A percentile compares a stretch with the other conserved stretches of the same genome.
Evolutionary conservation across 2,113 vertebrate genomes (phyloP).

Genomic region (Hippocampus comes): DNA sequence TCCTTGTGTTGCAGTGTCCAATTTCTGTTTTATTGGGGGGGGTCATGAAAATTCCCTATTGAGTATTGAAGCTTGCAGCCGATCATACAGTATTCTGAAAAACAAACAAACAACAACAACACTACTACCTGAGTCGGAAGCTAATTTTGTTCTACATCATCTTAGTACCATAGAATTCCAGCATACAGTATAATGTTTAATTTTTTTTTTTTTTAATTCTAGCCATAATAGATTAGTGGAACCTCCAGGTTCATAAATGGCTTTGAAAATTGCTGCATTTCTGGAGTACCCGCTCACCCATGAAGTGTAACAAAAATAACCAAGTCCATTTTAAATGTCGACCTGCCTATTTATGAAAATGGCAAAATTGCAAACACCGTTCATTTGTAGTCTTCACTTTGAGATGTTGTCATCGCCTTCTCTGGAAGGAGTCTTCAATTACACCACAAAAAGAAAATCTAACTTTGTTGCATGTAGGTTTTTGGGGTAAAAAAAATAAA

Average conservation of each 20-base stretch:
- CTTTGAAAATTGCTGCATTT: too few relatives aligned
- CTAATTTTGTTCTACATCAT: background rate
- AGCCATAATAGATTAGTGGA: background rate
- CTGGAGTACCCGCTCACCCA: too few relatives aligned
- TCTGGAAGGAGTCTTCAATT: too few relatives aligned
- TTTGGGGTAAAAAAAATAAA: too few relatives aligned
- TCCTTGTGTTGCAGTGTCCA: conserved; percentile 22
- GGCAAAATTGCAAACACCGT: too few relatives aligned
- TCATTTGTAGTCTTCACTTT: too few relatives aligned
- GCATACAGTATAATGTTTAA: background rate
- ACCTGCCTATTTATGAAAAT: too few relatives aligned
- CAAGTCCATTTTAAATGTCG: too few relatives aligned
- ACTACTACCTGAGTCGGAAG: background rate
- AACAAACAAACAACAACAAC: conserved; percentile 1
- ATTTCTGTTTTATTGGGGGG: conserved; percentile 14
- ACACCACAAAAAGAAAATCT: too few relatives aligned
- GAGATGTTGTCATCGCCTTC: too few relatives aligned
- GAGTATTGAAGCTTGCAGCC: background rate
- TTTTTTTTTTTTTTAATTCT: background rate
- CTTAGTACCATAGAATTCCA: background rate
- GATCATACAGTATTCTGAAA: background rate
- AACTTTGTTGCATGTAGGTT: too few relatives aligned
- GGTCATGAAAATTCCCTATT: background rate
- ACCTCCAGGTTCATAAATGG: background rate
- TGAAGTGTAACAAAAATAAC: too few relatives aligned